Base-by-base conservation (phyloP, 2,888 invertebrate species). In the Phanerotoma sp. region DNA sequence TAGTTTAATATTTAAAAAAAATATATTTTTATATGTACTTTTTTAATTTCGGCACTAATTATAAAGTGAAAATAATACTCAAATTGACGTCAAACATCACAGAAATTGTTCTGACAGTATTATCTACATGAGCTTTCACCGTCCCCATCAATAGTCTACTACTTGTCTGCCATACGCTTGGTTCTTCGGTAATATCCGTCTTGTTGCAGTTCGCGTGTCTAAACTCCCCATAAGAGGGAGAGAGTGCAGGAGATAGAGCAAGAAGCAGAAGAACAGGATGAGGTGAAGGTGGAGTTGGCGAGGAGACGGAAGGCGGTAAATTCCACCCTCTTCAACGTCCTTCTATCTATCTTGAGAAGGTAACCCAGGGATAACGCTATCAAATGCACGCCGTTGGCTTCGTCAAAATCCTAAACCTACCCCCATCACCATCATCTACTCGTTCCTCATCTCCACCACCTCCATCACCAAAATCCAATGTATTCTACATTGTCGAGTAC, bases 351-450 rank as follows among this genome's bases (percentile, higher is more conserved):
- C 38, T 42, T 28, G 51, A 35, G 63, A 60, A 68, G 66, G 67
- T 69, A 68, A 67, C 71, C 66, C 58, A 56, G 64, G 69, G 70
- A 72, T 72, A 70, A 67, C 71, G 71, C 74, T 70, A 75, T 75
- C 75, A 74, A 74, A 67, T 70, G 69, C 74, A 75, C 71, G 70
- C 52, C 30, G 48, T 32, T 41, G 38, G 48, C 53, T 57, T 46
- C 61, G 58, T 63, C 61, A 60, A 56, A 63, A 63, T 63, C 47
- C 46, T 15, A 30, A 21, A 21, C 47, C 50, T n/a, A n/a, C n/a
- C 54, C 47, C 49, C 38, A 51, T 50, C 56, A 51, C 49, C 42
- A 46, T 32, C 47, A 25, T 35, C 13, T 11, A 15, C 9, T 9
- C 1, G 7, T 35, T 30, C 9, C 30, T 11, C 11, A 30, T 30